Conservation (phyloP, 2,797 vertebrate genomes). For the Carapus acus region DNA sequence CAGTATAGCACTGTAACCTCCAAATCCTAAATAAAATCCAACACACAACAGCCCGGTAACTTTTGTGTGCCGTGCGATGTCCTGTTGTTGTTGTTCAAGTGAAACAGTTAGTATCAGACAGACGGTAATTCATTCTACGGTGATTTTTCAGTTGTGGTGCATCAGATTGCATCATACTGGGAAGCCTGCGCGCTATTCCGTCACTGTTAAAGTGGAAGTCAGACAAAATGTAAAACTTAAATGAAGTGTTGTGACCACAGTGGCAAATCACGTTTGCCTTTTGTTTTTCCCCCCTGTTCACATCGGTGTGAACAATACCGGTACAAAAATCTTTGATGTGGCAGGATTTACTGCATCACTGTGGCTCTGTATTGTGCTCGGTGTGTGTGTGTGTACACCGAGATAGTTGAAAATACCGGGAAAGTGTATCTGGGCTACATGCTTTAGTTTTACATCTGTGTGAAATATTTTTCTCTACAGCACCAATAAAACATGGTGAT, state of each 20-base stretch:
- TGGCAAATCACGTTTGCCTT: not conserved
- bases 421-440: not conserved
- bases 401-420: not conserved
- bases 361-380: not conserved
- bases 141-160: not conserved
- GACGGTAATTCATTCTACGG: no score
- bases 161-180: not conserved
- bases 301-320: not conserved
- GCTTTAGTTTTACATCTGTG: not conserved
- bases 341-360: no score
- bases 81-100: not conserved
- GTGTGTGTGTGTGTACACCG: not conserved
- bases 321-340: not conserved
- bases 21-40: not conserved
- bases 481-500: conserved; percentile 9
- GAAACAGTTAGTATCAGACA: no score
- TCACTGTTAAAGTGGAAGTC: no score
- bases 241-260: not conserved
- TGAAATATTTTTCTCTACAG: conserved; percentile 2
- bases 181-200: not conserved
- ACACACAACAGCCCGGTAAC: not conserved
- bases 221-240: not conserved
- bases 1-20: not conserved
- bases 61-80: not conserved
- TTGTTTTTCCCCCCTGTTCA: not conserved